A percentile compares a stretch with the other conserved stretches of the same genome.
Conservation (phyloP, 2,888 invertebrate species). For the Ernsta delagoae region DNA sequence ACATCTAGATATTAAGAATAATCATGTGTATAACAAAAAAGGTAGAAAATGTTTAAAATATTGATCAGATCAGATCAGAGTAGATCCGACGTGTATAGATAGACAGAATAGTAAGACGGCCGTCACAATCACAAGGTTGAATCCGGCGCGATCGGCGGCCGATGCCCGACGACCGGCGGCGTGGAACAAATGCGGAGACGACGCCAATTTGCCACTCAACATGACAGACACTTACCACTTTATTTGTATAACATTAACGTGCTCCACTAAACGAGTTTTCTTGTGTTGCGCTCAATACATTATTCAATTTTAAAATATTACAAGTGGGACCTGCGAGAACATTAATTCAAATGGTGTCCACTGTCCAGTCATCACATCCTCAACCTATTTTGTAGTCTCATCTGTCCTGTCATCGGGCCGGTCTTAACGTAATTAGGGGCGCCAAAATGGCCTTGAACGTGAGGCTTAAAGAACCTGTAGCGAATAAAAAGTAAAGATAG, state of each 20-base stretch:
- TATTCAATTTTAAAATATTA: conserved; percentile 38
- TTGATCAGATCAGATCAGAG: not conserved
- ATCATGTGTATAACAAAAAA: not conserved
- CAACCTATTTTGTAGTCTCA: conserved; percentile 57
- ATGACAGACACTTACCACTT: conserved; percentile 65
- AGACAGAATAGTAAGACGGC: conserved; percentile 48
- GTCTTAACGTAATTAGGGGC: conserved; percentile 69
- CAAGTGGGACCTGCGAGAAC: conserved; percentile 35
- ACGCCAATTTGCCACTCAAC: conserved; percentile 76
- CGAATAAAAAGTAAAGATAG: conserved; percentile 74
- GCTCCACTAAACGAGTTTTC: conserved; percentile 61
- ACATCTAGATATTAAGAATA: not conserved
- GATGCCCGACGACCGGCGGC: conserved; percentile 49
- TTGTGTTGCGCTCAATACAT: conserved; percentile 54
- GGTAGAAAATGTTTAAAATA: not conserved
- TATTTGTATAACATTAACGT: conserved; percentile 73
- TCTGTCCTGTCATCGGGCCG: conserved; percentile 58
- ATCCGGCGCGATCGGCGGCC: conserved; percentile 56
- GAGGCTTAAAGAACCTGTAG: conserved; percentile 62
- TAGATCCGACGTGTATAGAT: conserved; percentile 41
- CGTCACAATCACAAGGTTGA: conserved; percentile 60
- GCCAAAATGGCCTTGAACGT: conserved; percentile 72
- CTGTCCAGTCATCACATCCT: conserved; percentile 44
- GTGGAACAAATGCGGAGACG: conserved; percentile 72
- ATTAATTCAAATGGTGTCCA: conserved; percentile 38